Percentiles rank a stretch among this genome's conserved stretches.
These are phyloP conservation scores for Crypturellus undulatus DNA, from an alignment of 2,113 vertebrate genomes.

Conservation along the genomic window DNA sequence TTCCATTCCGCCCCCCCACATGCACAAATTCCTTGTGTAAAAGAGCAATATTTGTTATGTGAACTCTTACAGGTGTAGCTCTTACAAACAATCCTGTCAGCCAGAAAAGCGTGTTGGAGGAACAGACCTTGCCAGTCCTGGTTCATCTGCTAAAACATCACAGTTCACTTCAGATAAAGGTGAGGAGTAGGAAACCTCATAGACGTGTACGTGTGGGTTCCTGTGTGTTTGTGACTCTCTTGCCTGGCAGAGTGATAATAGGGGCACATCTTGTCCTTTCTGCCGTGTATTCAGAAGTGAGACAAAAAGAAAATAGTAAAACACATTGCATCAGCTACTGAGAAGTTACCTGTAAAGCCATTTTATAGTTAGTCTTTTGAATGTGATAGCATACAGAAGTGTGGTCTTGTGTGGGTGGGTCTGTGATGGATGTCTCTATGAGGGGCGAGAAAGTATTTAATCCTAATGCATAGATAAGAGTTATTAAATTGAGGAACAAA, in stretches of 20 bases:
- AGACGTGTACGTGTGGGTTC: background rate
- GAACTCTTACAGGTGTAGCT: constrained; percentile 75
- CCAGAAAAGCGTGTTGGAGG: constrained; percentile 75
- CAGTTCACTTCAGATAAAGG: constrained; percentile 75
- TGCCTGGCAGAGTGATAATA: background rate
- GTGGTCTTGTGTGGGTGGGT: too few species aligned
- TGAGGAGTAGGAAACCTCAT: background rate
- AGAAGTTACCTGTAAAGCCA: background rate
- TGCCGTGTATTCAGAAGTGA: background rate
- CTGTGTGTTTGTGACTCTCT: background rate
- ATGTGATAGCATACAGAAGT: too few species aligned
- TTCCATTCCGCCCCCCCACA: too few species aligned
- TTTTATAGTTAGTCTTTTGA: too few species aligned
- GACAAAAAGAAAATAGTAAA: background rate
- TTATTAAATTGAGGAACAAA: too few species aligned
- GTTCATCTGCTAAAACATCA: constrained; percentile 75
- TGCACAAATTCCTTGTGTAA: background rate
- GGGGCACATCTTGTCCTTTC: background rate
- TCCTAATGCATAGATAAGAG: too few species aligned
- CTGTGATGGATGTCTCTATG: too few species aligned
- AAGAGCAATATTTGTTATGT: background rate
- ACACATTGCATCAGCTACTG: background rate
- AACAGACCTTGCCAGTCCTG: constrained; percentile 78
- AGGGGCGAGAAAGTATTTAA: too few species aligned
- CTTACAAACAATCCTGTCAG: constrained; percentile 75